Base-by-base conservation (phyloP, 2,888 invertebrate genomes). In the Ichneumon xanthorius region DNA sequence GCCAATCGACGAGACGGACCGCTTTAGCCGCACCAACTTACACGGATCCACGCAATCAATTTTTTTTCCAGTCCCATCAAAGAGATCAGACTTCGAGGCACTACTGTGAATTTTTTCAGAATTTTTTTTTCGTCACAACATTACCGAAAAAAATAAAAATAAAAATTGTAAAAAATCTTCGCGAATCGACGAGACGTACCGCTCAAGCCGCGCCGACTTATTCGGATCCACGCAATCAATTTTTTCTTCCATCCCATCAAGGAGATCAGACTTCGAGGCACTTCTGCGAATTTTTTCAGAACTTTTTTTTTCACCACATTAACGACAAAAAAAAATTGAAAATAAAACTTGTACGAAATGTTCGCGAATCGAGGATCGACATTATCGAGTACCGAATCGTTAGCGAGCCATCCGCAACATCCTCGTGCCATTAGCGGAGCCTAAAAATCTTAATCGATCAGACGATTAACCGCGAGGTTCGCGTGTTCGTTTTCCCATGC, bases 401-500 rank as follows among this genome's bases (percentile, higher is more conserved):
- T 55, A 11, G 22, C 22, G 55, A 22, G 19, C 19, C 9, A 55
- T 63, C 63, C 16, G 63, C 33, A 33, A 63, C 30, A 16, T 55
- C 9, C 22, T 19, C 22, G 22, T 55, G 22, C 26, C 30, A 30
- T 26, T 61, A 3, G 26, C 30, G 14, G 26, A 26, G 61, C 22
- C 61, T 61, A 26, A 70, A 70, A 55, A 55, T 75, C 37, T 45
- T 45, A 67, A 61, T 67, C 67, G 48, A 50, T 37, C 45, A 11
- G 61, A 61, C 70, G 61, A 81, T 81, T 61, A 75, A 81, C 33
- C 68, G 68, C 50, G 50, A 65, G 61, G 50, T 26, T 81, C 61
- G 68, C 75, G 75, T 40, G 75, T 81, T 81, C 58, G 76, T 80
- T 81, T 75, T 50, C 75, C 58, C 40, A 40, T 40, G 58, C 61